phyloP scores from a whole-genome alignment of 2,888 invertebrate species.

The Empis livida region DNA sequence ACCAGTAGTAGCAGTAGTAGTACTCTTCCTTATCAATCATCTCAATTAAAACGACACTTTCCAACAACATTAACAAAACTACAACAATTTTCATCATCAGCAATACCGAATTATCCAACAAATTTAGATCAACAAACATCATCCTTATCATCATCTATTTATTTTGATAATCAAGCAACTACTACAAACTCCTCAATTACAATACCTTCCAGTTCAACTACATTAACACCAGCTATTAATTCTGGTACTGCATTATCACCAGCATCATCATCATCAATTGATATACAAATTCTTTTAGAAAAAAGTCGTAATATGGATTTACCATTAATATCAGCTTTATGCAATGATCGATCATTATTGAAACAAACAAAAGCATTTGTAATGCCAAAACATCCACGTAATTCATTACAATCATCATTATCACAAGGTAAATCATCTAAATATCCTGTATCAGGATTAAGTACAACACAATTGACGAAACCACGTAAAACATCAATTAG shows the following conservation, averaged over 20 bases:
- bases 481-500: slow-evolving; percentile 45
- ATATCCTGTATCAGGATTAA: slow-evolving; percentile 53
- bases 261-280: slow-evolving; percentile 42
- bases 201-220: not conserved
- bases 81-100: slow-evolving; percentile 6
- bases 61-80: slow-evolving; percentile 9
- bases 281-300: slow-evolving; percentile 72
- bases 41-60: not conserved
- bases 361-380: slow-evolving; percentile 82
- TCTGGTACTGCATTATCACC: slow-evolving; percentile 33
- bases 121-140: slow-evolving; percentile 4
- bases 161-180: too few relatives aligned
- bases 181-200: too few relatives aligned
- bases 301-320: slow-evolving; percentile 82
- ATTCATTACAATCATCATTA: slow-evolving; percentile 36
- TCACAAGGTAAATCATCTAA: slow-evolving; percentile 35
- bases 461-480: slow-evolving; percentile 44
- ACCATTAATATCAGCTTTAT: slow-evolving; percentile 83
- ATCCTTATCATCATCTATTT: slow-evolving; percentile 6
- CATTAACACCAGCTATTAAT: slow-evolving; percentile 16
- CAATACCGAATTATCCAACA: slow-evolving; percentile 3
- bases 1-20: slow-evolving; percentile 4
- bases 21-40: not conserved
- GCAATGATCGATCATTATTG: slow-evolving; percentile 79
- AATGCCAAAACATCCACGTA: slow-evolving; percentile 51